Evolutionary conservation across 1,140 invertebrate species (phyloP).

Genomic region (Archegozetes longisetosus): DNA sequence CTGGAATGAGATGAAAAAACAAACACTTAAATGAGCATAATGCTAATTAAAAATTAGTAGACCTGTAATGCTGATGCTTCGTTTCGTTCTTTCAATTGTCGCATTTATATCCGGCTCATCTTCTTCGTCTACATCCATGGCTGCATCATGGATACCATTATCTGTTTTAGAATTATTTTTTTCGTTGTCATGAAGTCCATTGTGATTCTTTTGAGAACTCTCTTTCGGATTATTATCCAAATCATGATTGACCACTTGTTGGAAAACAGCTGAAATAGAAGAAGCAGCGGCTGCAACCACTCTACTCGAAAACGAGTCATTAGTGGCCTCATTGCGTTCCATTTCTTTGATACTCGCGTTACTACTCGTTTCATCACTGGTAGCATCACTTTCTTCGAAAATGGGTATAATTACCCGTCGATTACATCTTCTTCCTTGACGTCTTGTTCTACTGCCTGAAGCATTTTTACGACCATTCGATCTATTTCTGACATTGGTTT

Average conservation of each 20-base stretch:
- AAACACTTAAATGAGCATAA: neutral
- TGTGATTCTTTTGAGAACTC: constrained; percentile 4
- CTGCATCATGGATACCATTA: neutral
- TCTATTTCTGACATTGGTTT: constrained; percentile 8
- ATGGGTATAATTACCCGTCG: constrained; percentile 19
- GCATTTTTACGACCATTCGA: constrained; percentile 1
- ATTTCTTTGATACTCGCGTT: neutral
- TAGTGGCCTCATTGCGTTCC: neutral
- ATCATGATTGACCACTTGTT: constrained; percentile 1
- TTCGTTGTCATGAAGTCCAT: neutral
- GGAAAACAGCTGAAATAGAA: neutral
- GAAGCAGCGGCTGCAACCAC: neutral
- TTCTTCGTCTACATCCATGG: neutral
- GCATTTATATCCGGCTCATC: neutral
- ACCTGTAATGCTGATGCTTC: neutral
- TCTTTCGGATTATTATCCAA: constrained; percentile 2
- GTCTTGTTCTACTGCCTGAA: constrained; percentile 16
- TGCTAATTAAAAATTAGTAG: neutral
- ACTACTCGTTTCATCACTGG: neutral
- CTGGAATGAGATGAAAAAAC: neutral
- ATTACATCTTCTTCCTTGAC: constrained; percentile 17
- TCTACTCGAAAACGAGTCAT: neutral
- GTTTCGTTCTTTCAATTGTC: neutral
- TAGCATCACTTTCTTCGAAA: constrained; percentile 20
- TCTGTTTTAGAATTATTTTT: neutral